Percentiles rank a stretch among this genome's conserved stretches.
These are phyloP conservation scores for Chironex yamaguchii DNA, from an alignment of 30 jellyfish, hydroid and myxozoan genomes.

Conservation along the genomic window DNA sequence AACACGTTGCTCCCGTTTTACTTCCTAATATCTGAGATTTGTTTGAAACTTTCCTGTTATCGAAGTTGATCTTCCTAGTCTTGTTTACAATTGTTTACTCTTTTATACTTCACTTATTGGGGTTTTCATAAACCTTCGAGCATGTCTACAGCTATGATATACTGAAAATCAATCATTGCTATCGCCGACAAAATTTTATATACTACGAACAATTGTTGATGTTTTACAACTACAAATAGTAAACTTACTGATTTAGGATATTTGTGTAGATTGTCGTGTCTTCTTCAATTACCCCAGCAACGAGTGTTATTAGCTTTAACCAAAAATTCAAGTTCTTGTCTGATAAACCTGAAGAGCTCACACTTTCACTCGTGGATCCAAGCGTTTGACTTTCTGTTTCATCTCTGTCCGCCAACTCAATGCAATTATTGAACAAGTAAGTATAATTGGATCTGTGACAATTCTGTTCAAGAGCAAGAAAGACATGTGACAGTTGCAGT, in stretches of 20 bases:
- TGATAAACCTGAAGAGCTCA: constrained; percentile 1
- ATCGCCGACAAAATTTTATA: too few species aligned
- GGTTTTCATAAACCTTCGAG: too few species aligned
- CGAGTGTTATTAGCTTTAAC: constrained; percentile 85
- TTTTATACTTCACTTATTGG: too few species aligned
- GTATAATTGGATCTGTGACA: constrained; percentile 86
- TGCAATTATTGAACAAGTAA: constrained; percentile 81
- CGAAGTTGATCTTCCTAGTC: too few species aligned
- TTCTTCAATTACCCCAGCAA: constrained; percentile 93
- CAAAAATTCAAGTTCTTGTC: constrained; percentile 81
- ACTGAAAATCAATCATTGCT: too few species aligned
- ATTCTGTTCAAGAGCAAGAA: constrained; percentile 73
- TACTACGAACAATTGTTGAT: too few species aligned
- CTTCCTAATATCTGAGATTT: too few species aligned
- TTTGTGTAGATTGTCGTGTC: constrained; percentile 89
- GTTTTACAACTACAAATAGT: too few species aligned
- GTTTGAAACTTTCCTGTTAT: too few species aligned
- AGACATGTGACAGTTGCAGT: not conserved
- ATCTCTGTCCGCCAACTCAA: constrained; percentile 68
- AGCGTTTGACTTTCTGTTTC: constrained; percentile 10
- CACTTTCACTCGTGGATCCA: constrained; percentile 5
- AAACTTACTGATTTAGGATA: constrained; percentile 86
- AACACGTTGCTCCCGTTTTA: too few species aligned
- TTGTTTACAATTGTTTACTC: too few species aligned
- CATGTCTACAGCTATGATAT: too few species aligned